Evolutionary conservation across 2,888 invertebrate genomes (phyloP).

Genomic region (Digitonthophagus gazella): DNA sequence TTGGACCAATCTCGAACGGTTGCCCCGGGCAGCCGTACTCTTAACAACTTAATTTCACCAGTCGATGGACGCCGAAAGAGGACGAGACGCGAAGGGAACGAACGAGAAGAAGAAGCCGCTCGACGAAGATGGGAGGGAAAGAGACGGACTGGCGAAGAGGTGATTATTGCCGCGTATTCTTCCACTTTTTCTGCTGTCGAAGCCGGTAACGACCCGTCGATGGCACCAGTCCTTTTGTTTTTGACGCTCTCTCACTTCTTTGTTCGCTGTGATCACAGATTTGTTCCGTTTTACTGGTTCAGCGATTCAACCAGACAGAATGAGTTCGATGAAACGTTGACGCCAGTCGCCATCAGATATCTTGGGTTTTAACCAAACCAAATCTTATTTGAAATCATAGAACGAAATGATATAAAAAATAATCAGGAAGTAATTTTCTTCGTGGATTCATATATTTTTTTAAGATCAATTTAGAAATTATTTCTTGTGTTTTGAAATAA

Average conservation of each 20-base stretch:
- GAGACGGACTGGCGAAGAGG: neutral
- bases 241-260: neutral
- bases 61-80: neutral
- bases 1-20: neutral
- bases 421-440: no score
- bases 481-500: no score
- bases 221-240: neutral
- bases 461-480: no score
- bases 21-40: neutral
- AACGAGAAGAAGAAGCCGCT: neutral
- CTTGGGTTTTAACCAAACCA: no score
- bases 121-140: neutral
- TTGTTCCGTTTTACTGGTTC: neutral
- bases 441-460: no score
- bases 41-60: neutral
- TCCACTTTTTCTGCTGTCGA: neutral
- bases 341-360: no score
- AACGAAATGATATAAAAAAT: no score
- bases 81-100: neutral
- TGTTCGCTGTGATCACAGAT: neutral
- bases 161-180: neutral
- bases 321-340: no score
- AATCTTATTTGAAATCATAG: no score
- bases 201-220: neutral
- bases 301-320: no score